Conservation (phyloP, 2,888 invertebrate species). For the Diadromus collaris region DNA sequence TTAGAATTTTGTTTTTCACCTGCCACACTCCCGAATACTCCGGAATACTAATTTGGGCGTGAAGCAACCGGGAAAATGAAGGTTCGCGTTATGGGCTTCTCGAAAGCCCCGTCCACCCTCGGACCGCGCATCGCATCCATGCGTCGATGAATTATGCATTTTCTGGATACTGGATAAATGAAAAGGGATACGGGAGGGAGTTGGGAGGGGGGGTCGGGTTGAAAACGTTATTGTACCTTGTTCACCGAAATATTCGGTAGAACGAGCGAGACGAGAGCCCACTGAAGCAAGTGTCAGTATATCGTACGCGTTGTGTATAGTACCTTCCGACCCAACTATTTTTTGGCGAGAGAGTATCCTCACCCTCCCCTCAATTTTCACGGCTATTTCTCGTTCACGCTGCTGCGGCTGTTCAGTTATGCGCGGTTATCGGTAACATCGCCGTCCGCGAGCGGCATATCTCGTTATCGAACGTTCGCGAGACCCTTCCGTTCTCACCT, state of each 20-base stretch:
- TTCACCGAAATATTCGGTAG: constrained; percentile 24
- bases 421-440: constrained; percentile 4
- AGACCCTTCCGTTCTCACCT: constrained; percentile 23
- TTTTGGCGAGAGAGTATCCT: constrained; percentile 41
- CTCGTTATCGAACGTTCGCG: constrained; percentile 47
- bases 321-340: constrained; percentile 18
- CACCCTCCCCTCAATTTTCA: neutral
- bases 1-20: constrained; percentile 13
- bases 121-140: constrained; percentile 26
- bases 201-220: neutral
- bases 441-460: constrained; percentile 36
- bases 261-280: constrained; percentile 5
- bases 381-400: neutral
- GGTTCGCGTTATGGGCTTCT: neutral
- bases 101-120: constrained; percentile 22
- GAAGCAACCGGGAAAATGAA: constrained; percentile 8
- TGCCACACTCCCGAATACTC: neutral
- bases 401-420: neutral
- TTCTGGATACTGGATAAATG: constrained; percentile 24
- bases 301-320: neutral
- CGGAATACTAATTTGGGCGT: constrained; percentile 7
- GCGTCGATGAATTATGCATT: constrained; percentile 51
- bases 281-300: constrained; percentile 19
- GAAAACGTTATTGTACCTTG: constrained; percentile 39
- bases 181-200: constrained; percentile 1